These are phyloP conservation scores for Hyaena hyaena DNA, from an alignment of 2,113 vertebrate species.

Conservation along the genomic window DNA sequence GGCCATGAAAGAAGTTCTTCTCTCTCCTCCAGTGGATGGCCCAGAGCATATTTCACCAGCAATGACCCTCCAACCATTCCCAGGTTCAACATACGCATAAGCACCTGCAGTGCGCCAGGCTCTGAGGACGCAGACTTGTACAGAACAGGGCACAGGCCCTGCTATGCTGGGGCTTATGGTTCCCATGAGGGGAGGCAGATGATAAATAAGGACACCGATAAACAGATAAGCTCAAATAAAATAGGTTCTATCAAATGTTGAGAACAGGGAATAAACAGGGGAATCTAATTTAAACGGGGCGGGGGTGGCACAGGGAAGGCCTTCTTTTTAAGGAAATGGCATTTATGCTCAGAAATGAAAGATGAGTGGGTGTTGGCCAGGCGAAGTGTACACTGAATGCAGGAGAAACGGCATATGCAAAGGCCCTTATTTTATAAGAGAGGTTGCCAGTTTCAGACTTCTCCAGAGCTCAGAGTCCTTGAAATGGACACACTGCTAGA, in stretches of 20 bases:
- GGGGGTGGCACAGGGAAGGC: background rate
- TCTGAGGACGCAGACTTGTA: background rate
- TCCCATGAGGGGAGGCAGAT: background rate
- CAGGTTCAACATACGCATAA: background rate
- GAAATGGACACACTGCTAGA: background rate
- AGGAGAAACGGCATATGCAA: background rate
- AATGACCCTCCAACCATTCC: background rate
- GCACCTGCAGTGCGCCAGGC: background rate
- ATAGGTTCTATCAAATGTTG: background rate
- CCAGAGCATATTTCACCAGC: background rate
- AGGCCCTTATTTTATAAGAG: background rate
- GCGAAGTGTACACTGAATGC: background rate
- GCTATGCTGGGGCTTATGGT: background rate
- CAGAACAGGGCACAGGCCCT: background rate
- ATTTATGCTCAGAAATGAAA: background rate
- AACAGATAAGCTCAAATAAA: background rate
- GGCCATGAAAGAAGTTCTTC: background rate
- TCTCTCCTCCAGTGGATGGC: background rate
- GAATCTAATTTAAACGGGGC: background rate
- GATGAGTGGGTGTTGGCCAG: background rate
- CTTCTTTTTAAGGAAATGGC: background rate
- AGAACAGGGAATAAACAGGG: background rate
- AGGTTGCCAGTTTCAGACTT: background rate
- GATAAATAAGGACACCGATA: background rate
- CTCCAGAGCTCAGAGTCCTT: background rate